Base-by-base conservation (phyloP, 2,113 vertebrate genomes). In the Riparia riparia region DNA sequence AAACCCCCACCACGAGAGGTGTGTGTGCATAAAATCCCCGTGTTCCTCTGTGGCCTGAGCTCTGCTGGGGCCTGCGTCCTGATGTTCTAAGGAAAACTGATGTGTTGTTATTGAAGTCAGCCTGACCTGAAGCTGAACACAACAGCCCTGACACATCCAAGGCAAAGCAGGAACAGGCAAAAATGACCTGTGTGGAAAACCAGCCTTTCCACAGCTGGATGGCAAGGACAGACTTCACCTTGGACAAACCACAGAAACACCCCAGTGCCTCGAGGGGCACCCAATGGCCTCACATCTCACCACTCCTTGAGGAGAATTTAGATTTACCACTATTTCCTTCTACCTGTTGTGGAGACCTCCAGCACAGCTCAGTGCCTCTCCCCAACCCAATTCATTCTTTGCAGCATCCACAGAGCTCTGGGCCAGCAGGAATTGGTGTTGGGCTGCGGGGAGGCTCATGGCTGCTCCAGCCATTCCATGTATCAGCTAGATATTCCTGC, bases 11-110 rank as follows among this genome's bases (percentile, higher is more conserved):
- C 63, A 53, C 0, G 1, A n/a, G n/a, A 41, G 32, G 19, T 0
- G 1, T 2, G 2, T 8, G 25, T 19, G 25, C 2, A 31, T 1
- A 1, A 21, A 41, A 18, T 13, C 31, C 20, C 32, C 0, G 4
- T 6, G 16, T 6, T 49, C 11, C 20, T 26, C 17, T 8, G 2
- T 0, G 6, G 11, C 32, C 56, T 17, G 21, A 61, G 74, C 6
- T 60, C 63, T 1, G 4, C 53, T 51, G 32, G 44, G 54, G 11
- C 37, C 37, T 7, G 2, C 9, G 15, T 49, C n/a, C 26, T 11
- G 9, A 8, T 1, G 0, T 32, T 7, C 34, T 34, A 9, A 37
- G n/a, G 16, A 57, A 73, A 89, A 78, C 2, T 10, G 26, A 12
- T 2, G 15, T 29, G 20, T 3, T 50, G 39, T 29, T 61, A 50